Percentiles rank a stretch among this genome's conserved stretches.
These are phyloP conservation scores for Siniperca scherzeri DNA, from an alignment of 2,797 vertebrate species.

Conservation along the genomic window DNA sequence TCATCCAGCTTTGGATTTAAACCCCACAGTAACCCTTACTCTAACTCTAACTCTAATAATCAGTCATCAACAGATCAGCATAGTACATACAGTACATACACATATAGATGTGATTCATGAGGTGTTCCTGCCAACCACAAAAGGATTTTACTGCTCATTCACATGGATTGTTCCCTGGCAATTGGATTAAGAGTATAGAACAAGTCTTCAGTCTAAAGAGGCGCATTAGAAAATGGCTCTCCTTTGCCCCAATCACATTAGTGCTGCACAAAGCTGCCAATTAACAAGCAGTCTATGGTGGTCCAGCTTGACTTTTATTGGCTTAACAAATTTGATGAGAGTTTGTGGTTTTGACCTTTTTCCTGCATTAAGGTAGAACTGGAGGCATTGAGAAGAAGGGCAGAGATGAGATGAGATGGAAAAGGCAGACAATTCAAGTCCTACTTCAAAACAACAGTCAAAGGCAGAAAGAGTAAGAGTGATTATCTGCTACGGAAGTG, in stretches of 20 bases:
- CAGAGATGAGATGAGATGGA: conserved; percentile 55
- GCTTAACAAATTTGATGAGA: conserved; percentile 87
- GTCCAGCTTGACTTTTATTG: conserved; percentile 82
- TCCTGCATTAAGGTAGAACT: conserved; percentile 72
- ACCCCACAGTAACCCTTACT: conserved; percentile 40
- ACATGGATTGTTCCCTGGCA: conserved; percentile 83
- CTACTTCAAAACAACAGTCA: conserved; percentile 47
- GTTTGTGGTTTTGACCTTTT: conserved; percentile 87
- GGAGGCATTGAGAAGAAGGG: conserved; percentile 62
- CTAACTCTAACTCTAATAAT: conserved; percentile 25
- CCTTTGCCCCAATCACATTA: conserved; percentile 85
- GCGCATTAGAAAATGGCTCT: conserved; percentile 74
- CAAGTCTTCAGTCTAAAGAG: conserved; percentile 82
- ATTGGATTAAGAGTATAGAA: conserved; percentile 87
- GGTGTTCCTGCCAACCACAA: conserved; percentile 59
- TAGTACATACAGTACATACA: too few relatives aligned
- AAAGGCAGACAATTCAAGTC: conserved; percentile 49
- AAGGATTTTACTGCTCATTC: conserved; percentile 77
- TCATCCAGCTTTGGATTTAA: conserved; percentile 11
- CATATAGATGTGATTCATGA: background rate
- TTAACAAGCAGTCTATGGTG: conserved; percentile 80
- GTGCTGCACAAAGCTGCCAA: conserved; percentile 81
- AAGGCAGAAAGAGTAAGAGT: background rate
- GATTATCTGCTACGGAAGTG: conserved; percentile 17
- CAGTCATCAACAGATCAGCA: background rate